phyloP scores from a whole-genome alignment of 2,797 vertebrate genomes.

The Sebastes trivittatus region DNA sequence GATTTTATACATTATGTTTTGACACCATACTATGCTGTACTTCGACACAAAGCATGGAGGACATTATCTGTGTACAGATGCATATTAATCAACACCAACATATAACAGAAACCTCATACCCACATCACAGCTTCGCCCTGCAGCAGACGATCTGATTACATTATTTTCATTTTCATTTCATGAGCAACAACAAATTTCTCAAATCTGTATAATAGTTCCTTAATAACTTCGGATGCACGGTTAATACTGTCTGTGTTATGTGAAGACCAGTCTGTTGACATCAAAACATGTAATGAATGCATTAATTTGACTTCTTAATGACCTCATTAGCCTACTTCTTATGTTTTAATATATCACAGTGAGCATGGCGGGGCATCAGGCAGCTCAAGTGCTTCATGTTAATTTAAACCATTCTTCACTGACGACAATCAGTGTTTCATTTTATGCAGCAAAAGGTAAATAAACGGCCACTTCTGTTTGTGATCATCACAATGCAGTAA shows the following conservation, averaged over 20 bases:
- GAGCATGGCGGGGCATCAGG: constrained; percentile 37
- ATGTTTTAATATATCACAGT: constrained; percentile 53
- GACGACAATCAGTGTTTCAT: constrained; percentile 19
- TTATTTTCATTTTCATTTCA: neutral
- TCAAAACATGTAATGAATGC: constrained; percentile 53
- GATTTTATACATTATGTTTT: neutral
- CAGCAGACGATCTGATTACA: neutral
- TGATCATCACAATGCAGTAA: neutral
- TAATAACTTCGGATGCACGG: neutral
- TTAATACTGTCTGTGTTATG: constrained; percentile 3
- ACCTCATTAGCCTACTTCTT: constrained; percentile 53
- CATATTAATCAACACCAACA: neutral
- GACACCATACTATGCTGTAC: neutral
- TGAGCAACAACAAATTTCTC: neutral
- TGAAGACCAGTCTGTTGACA: constrained; percentile 28
- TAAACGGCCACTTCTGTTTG: neutral
- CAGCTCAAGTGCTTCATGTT: constrained; percentile 45
- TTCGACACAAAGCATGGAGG: neutral
- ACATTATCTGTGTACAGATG: neutral
- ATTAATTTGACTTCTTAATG: constrained; percentile 58
- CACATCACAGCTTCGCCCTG: neutral
- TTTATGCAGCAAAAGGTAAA: neutral
- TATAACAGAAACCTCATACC: neutral
- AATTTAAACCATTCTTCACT: constrained; percentile 45
- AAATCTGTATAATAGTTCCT: neutral